These are phyloP conservation scores for Cheumatopsyche charites DNA, from an alignment of 1,140 invertebrate species.

Conservation along the genomic window DNA sequence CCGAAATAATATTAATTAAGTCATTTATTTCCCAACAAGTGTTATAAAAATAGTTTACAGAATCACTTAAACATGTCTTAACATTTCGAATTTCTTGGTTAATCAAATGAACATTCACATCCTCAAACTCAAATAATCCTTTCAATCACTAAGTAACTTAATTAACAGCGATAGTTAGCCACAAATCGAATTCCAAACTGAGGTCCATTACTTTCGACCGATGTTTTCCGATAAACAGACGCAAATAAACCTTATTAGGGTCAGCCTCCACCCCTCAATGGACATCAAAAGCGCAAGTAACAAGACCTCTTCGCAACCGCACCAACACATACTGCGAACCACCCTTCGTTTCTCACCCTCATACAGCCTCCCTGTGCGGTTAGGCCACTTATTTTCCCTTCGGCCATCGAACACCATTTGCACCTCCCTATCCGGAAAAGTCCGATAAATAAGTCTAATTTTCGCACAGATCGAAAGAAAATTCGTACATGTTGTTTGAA, in stretches of 20 bases:
- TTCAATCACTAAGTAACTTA: neutral
- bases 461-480: neutral
- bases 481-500: too few relatives aligned
- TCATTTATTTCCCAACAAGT: too few relatives aligned
- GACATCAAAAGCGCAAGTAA: conserved; percentile 38
- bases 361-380: conserved; percentile 20
- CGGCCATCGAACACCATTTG: conserved; percentile 46
- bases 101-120: neutral
- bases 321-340: conserved; percentile 10
- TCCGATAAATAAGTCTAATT: conserved; percentile 48
- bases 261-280: conserved; percentile 31
- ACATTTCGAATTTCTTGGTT: too few relatives aligned
- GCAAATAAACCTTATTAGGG: conserved; percentile 47
- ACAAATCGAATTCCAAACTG: too few relatives aligned
- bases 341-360: neutral
- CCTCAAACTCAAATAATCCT: neutral
- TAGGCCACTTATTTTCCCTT: conserved; percentile 44
- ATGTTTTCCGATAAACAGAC: conserved; percentile 44
- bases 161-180: too few relatives aligned
- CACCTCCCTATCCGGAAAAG: conserved; percentile 29
- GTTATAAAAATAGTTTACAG: too few relatives aligned
- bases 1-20: too few relatives aligned
- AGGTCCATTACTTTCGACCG: neutral
- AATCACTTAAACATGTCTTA: too few relatives aligned
- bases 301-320: conserved; percentile 26